Conservation (phyloP, 2,113 vertebrate genomes). For the Myrmophylax atrothorax region DNA sequence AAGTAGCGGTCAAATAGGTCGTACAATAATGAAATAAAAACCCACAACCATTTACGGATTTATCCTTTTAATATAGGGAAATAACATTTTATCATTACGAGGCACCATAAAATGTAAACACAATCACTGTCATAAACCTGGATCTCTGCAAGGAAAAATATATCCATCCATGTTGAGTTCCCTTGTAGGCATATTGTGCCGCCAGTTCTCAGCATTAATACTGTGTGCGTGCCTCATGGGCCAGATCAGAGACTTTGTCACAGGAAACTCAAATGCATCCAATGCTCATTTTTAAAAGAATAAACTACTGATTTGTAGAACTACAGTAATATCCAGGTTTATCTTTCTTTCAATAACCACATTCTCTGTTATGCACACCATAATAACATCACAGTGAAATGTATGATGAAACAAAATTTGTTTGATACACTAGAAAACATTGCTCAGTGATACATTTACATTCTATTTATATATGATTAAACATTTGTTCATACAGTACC, state of each 20-base stretch:
- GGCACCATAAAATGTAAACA: slow-evolving; percentile 99
- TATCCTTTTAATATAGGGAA: slow-evolving; percentile 90
- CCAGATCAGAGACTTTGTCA: slow-evolving; percentile 11
- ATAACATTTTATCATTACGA: slow-evolving; percentile 89
- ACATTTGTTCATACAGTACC: slow-evolving; percentile 85
- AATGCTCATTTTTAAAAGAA: slow-evolving; percentile 56
- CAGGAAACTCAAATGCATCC: slow-evolving; percentile 46
- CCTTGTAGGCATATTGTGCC: slow-evolving; percentile 66
- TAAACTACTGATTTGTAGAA: slow-evolving; percentile 54
- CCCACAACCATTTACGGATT: slow-evolving; percentile 75
- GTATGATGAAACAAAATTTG: slow-evolving; percentile 74
- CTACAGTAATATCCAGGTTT: slow-evolving; percentile 85
- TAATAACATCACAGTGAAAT: slow-evolving; percentile 87
- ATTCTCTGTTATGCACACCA: slow-evolving; percentile 85
- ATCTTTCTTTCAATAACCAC: slow-evolving; percentile 81
- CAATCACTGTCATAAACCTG: slow-evolving; percentile 91
- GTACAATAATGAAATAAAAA: slow-evolving; percentile 63
- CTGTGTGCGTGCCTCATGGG: slow-evolving; percentile 35
- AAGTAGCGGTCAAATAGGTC: background rate
- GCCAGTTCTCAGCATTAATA: slow-evolving; percentile 33
- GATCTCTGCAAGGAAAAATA: slow-evolving; percentile 74
- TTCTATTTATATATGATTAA: slow-evolving; percentile 85
- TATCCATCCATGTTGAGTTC: slow-evolving; percentile 64
- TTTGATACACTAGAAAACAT: slow-evolving; percentile 77
- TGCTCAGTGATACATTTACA: slow-evolving; percentile 80